Percentiles rank a stretch among this genome's conserved stretches.
phyloP scores from a whole-genome alignment of 1,140 invertebrate genomes.

The Sitophilus oryzae region DNA sequence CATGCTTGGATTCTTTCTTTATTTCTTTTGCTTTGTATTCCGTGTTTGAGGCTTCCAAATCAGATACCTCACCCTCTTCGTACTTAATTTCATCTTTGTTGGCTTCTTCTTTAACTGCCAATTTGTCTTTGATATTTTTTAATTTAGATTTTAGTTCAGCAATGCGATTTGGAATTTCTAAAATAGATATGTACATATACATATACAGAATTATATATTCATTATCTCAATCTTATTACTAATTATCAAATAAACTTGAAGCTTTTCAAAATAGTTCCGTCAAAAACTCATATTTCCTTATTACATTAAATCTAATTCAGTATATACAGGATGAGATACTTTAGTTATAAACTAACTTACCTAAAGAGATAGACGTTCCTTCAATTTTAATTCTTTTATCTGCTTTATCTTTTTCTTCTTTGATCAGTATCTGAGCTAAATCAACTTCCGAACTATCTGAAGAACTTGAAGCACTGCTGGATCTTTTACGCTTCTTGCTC shows the following conservation, averaged over 20 bases:
- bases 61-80: constrained; percentile 57
- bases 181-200: not conserved
- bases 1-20: too few species aligned
- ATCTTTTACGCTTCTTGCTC: constrained; percentile 34
- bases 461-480: constrained; percentile 23
- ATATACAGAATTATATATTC: not conserved
- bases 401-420: constrained; percentile 34
- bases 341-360: not conserved
- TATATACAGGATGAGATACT: too few species aligned
- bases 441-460: constrained; percentile 34
- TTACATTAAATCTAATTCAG: too few species aligned
- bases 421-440: constrained; percentile 38
- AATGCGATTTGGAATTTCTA: not conserved
- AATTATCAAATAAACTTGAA: too few species aligned
- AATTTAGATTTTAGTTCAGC: not conserved
- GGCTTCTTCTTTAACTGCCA: constrained; percentile 11
- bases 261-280: too few species aligned
- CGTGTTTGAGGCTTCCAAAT: too few species aligned
- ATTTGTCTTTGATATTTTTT: not conserved
- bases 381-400: constrained; percentile 37
- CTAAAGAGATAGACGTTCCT: constrained; percentile 27
- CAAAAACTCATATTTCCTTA: too few species aligned
- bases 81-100: constrained; percentile 10
- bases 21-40: too few species aligned
- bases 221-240: constrained; percentile 16